Percentiles rank a stretch among this genome's conserved stretches.
phyloP scores from a whole-genome alignment of 2,113 vertebrate species.

The Fukomys damarensis region DNA sequence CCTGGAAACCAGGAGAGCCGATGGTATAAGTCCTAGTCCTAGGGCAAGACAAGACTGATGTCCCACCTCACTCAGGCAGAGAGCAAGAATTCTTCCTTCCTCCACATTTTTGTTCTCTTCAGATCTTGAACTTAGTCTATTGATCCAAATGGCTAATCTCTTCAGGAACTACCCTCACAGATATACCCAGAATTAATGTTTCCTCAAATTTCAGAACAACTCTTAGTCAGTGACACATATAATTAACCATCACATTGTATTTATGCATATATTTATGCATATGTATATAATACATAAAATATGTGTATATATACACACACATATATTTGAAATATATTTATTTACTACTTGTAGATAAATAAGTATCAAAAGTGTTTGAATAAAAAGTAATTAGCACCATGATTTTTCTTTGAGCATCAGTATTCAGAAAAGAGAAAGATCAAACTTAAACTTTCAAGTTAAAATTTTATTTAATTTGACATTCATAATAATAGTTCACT shows the following conservation, averaged over 20 bases:
- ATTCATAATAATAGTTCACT: background rate
- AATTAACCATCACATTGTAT: background rate
- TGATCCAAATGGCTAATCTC: background rate
- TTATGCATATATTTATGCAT: background rate
- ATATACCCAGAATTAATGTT: background rate
- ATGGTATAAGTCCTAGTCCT: background rate
- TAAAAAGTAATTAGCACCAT: background rate
- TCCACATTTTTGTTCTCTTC: background rate
- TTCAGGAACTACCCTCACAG: background rate
- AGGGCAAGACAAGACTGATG: background rate
- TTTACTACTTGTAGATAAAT: background rate
- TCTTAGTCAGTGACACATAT: background rate
- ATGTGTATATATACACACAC: background rate
- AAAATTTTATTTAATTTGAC: background rate
- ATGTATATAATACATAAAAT: background rate
- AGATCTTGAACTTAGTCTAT: background rate
- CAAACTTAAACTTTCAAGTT: background rate
- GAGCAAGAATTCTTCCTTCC: background rate
- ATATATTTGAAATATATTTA: background rate
- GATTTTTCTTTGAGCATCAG: background rate
- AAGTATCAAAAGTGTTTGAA: background rate
- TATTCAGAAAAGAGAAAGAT: background rate
- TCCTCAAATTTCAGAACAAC: background rate
- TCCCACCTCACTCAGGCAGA: background rate
- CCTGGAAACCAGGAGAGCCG: background rate